These are phyloP conservation scores for Percopsis transmontana DNA, from an alignment of 2,113 vertebrate species.

Conservation along the genomic window DNA sequence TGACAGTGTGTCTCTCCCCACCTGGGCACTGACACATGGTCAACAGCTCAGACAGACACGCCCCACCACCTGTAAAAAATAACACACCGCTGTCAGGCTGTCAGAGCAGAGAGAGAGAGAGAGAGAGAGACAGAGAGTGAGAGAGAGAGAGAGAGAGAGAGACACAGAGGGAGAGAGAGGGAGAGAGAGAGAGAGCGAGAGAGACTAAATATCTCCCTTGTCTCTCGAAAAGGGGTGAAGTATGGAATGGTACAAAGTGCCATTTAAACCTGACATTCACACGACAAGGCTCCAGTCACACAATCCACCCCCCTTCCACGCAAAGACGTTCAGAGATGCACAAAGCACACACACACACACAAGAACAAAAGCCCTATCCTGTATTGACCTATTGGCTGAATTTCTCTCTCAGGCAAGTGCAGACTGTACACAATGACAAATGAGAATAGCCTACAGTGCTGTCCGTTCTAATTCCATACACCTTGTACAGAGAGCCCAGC, in stretches of 20 bases:
- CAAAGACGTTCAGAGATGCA: constrained; percentile 1
- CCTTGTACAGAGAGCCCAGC: background rate
- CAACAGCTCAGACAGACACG: constrained; percentile 58
- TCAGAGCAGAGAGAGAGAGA: constrained; percentile 12
- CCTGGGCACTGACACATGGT: constrained; percentile 71
- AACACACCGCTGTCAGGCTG: constrained; percentile 44
- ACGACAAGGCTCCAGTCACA: background rate
- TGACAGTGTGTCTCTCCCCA: constrained; percentile 66
- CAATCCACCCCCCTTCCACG: constrained; percentile 3
- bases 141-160: constrained; percentile 19
- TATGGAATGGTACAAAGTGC: background rate
- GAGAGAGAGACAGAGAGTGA: background rate
- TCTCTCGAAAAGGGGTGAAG: background rate
- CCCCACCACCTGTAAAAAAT: constrained; percentile 65
- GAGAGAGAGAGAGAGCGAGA: constrained; percentile 13
- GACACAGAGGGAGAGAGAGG: constrained; percentile 15
- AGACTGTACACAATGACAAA: constrained; percentile 11
- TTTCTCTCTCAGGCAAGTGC: background rate
- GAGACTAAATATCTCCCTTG: constrained; percentile 1
- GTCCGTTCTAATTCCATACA: constrained; percentile 21
- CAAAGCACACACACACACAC: constrained; percentile 5
- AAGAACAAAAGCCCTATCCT: background rate
- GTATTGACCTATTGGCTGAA: no score
- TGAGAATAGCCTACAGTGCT: background rate
- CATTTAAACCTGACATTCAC: constrained; percentile 8